These are phyloP conservation scores for Oryctes rhinoceros DNA, from an alignment of 1,140 invertebrate species.

Conservation along the genomic window DNA sequence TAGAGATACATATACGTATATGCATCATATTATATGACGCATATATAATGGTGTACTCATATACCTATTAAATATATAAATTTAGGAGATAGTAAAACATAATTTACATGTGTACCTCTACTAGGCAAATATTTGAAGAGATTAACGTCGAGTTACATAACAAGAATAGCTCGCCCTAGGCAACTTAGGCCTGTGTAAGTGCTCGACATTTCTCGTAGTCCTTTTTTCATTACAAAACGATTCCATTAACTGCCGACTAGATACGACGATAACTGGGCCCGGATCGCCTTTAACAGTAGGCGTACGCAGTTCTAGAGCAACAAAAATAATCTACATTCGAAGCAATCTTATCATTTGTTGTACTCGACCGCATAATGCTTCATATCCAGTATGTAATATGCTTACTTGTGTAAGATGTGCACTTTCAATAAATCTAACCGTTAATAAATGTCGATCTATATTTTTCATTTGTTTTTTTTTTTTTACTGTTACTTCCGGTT, in stretches of 20 bases:
- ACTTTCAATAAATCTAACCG: neutral
- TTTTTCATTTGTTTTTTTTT: too few species aligned
- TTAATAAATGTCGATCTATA: too few species aligned
- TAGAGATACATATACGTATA: too few species aligned
- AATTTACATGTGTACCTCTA: neutral
- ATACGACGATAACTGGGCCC: neutral
- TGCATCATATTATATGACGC: too few species aligned
- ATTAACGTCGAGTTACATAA: conserved; percentile 4
- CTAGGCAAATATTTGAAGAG: neutral
- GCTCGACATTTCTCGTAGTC: neutral
- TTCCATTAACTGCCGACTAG: neutral
- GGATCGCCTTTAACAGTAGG: neutral
- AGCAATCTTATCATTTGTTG: conserved; percentile 8
- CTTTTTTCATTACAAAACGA: neutral
- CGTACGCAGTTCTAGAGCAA: conserved; percentile 3
- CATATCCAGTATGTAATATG: neutral
- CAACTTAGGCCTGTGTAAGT: neutral
- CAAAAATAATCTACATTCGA: neutral
- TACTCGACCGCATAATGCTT: neutral
- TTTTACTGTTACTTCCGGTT: too few species aligned
- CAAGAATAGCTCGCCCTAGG: neutral
- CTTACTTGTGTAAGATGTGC: neutral
- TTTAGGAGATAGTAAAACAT: neutral
- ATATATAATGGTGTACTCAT: too few species aligned
- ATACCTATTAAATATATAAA: neutral